Evolutionary conservation across 2,113 vertebrate genomes (phyloP), one percentile per base, ranked within the genome.

Genomic region (Phrynosoma platyrhinos): DNA sequence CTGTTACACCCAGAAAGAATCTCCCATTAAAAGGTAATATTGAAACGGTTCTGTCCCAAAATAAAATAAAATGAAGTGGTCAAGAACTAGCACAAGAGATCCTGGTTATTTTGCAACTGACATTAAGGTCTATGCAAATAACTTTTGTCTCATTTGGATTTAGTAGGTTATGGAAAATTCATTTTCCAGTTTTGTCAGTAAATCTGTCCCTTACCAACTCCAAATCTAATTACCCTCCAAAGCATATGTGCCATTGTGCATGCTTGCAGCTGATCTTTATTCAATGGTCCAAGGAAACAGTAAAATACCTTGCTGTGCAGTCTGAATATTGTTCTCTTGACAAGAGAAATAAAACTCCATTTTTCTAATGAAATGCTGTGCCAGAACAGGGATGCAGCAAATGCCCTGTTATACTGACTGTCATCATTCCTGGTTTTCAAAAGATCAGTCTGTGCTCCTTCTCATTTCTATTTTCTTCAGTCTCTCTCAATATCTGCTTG

Each of bases 261-360:
- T 93, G 82, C 89, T 91, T 90, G 68, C 14, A 90, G 27, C 2
- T 72, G 74, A 82, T 91, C 47, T 88, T 93, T 80, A 58, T 86
- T 94, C 92, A 84, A 85, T 91, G 89, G 58, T 92, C 82, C 53
- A 88, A 84, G 85, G 32, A 89, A 94, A 93, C 27, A 92, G 2
- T 90, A 84, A 93, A 94, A 89, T 74, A 90, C 53, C 78, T 89
- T 84, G 64, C 86, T 88, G 86, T 89, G 52, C 83, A 81, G 16
- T 58, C 85, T 78, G 72, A 94, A 91, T 52, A 94, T 78, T 91
- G 91, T 93, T 92, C 88, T 90, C 91, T 95, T 94, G 93, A 94
- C 90, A 95, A 0, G 12, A 87, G 91, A 85, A 92, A 94, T 93
- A 83, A 93, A 93, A 27, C 81, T 89, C 85, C 89, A 83, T 92